Evolutionary conservation across 2,797 vertebrate genomes (phyloP), one percentile per base, ranked within the genome.

Genomic region (Siniperca obscura): DNA sequence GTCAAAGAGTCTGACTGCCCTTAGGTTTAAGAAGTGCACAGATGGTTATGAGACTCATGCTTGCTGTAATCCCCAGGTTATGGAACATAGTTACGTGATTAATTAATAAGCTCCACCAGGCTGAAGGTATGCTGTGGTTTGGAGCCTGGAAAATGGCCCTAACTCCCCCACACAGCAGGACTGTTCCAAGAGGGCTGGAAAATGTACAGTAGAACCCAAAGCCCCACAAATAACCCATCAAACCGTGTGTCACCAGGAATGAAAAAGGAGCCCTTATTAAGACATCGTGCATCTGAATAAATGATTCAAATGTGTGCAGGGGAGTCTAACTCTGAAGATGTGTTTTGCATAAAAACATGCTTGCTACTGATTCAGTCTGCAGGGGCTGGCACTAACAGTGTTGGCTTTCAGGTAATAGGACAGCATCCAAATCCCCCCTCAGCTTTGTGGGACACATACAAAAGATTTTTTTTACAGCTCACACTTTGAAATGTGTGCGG

Each of bases 101-200:
- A 94, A 95, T 94, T 93, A 93, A 90, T 88, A 94, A 91, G 91
- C 90, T 92, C 82, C 90, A 87, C 61, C 75, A 65, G 79, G 86
- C 88, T 91, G 91, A 90, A 92, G 90, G 92, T 92, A 90, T 83
- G 83, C 89, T 70, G 69, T 50, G 77, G 74, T 86, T 71, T 56
- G 67, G 69, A 87, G 89, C 88, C 92, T 88, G 80, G 85, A 91
- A 92, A 92, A 87, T 71, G 57, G 78, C 80, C 89, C 80, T 2
- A 17, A 27, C 75, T 80, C 76, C 67, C 55, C 27, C 62, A 75
- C 89, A 50, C 88, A 91, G 90, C 87, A 78, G 77, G 91, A 76
- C 74, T 88, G 81, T 90, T 90, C 88, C 48, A 61, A 76, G 78
- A 62, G 69, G 82, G 66, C 84, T 76, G 84, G 80, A 57, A 89